These are phyloP conservation scores for Danio tinwini DNA, from an alignment of 2,797 vertebrate genomes.

Conservation along the genomic window DNA sequence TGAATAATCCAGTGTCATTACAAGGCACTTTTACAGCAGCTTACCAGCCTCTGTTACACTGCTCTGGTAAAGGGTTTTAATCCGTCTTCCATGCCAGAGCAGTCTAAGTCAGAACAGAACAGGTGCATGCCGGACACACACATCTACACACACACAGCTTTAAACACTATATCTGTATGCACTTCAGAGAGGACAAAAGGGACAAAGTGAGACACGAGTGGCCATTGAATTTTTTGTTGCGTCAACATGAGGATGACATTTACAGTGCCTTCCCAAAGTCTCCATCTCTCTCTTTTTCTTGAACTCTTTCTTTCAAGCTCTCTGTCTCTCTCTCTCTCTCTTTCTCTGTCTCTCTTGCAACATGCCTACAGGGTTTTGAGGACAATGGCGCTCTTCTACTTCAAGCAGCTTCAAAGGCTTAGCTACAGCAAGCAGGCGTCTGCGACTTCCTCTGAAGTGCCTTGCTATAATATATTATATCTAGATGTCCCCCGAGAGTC, in stretches of 20 bases:
- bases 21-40: conserved; percentile 60
- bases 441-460: conserved; percentile 81
- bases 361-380: conserved; percentile 84
- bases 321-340: conserved; percentile 80
- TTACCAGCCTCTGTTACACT: conserved; percentile 60
- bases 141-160: conserved; percentile 28
- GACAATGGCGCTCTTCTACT: conserved; percentile 87
- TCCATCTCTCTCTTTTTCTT: conserved; percentile 71
- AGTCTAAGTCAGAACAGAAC: conserved; percentile 74
- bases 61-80: conserved; percentile 54
- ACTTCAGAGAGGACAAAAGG: conserved; percentile 45
- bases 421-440: conserved; percentile 79
- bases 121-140: conserved; percentile 76
- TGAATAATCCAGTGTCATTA: conserved; percentile 58
- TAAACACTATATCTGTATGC: conserved; percentile 26
- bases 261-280: conserved; percentile 76
- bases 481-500: conserved; percentile 76
- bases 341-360: conserved; percentile 81
- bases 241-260: conserved; percentile 81
- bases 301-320: conserved; percentile 77
- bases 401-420: conserved; percentile 84
- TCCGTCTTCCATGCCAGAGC: conserved; percentile 12
- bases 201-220: conserved; percentile 70
- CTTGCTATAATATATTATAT: conserved; percentile 84
- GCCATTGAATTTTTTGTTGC: conserved; percentile 80